Conservation (phyloP, 2,797 vertebrate species). For the Oreonectes daqikongensis region DNA sequence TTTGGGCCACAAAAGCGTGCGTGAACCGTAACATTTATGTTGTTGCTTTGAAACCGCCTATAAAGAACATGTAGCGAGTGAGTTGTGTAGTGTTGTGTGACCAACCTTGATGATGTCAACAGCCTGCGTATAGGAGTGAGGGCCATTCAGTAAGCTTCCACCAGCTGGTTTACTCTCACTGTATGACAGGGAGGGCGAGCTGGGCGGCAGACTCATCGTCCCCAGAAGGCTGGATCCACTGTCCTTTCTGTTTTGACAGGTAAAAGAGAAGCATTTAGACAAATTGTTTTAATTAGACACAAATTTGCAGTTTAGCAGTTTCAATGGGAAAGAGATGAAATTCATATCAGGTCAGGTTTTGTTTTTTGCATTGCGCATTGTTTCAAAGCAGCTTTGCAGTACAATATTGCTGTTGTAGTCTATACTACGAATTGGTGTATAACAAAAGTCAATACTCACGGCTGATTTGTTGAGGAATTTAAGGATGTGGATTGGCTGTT, state of each 20-base stretch:
- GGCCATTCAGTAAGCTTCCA: conserved; percentile 82
- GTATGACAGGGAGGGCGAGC: conserved; percentile 83
- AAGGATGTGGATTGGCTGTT: conserved; percentile 77
- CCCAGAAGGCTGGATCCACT: conserved; percentile 80
- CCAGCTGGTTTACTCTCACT: conserved; percentile 78
- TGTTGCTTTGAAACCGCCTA: too few relatives aligned
- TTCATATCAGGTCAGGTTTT: background rate
- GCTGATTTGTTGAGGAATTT: conserved; percentile 80
- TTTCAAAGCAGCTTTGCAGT: background rate
- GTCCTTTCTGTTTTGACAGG: conserved; percentile 73
- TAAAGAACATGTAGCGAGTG: background rate
- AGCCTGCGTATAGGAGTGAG: conserved; percentile 79
- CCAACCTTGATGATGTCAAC: conserved; percentile 84
- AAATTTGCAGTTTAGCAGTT: background rate
- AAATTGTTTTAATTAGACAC: background rate
- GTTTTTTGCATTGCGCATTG: too few relatives aligned
- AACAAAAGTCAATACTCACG: conserved; percentile 75
- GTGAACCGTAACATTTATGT: too few relatives aligned
- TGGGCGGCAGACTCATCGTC: conserved; percentile 75
- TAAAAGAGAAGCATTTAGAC: background rate
- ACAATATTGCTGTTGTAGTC: background rate
- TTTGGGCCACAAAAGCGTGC: too few relatives aligned
- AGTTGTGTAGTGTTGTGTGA: background rate
- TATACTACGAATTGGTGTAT: background rate
- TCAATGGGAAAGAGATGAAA: background rate